Conservation (phyloP, 2,113 vertebrate genomes). For the Numenius arquata region DNA sequence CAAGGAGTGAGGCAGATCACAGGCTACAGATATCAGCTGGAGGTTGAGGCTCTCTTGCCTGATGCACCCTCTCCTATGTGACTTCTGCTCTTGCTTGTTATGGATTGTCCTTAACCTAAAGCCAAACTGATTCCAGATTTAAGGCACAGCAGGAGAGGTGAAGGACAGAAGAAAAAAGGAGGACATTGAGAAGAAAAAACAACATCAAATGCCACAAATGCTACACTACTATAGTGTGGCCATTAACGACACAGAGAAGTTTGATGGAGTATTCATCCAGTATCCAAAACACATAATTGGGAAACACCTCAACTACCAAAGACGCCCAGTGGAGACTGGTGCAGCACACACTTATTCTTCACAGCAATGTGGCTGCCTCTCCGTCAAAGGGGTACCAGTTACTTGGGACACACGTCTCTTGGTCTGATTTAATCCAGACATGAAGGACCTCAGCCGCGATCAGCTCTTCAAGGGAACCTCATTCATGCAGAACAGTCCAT, state of each 20-base stretch:
- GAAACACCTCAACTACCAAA: neutral
- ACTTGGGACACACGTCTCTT: rapidly evolving
- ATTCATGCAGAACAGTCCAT: rapidly evolving
- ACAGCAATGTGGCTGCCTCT: neutral
- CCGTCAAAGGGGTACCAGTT: rapidly evolving
- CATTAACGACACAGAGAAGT: neutral
- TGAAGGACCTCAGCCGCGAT: neutral
- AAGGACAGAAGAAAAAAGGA: neutral
- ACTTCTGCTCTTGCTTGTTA: neutral
- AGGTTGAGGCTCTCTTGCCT: neutral
- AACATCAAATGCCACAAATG: neutral
- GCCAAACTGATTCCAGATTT: neutral
- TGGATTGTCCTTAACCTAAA: neutral
- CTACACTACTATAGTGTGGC: rapidly evolving
- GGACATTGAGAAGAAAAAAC: neutral
- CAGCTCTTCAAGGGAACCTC: neutral
- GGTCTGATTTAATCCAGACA: neutral
- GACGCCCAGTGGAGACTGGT: neutral
- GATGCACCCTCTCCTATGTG: neutral
- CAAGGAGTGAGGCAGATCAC: rapidly evolving
- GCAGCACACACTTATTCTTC: neutral
- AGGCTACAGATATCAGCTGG: neutral
- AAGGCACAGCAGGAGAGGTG: neutral
- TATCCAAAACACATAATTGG: neutral
- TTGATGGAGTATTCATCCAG: neutral